phyloP scores from a whole-genome alignment of 1,140 invertebrate species.

The Plodia interpunctella region DNA sequence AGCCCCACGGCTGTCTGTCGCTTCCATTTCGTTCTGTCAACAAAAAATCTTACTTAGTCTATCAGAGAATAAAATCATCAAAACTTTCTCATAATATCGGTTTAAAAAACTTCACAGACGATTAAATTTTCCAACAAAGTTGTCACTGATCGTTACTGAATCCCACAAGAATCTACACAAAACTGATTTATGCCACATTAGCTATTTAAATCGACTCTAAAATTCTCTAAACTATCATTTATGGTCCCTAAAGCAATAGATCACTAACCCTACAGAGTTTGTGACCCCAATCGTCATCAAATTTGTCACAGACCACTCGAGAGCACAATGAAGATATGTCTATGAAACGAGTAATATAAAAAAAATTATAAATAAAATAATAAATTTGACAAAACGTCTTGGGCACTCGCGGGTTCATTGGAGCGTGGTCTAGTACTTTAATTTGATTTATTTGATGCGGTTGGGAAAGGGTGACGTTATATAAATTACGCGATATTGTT shows the following conservation, averaged over 20 bases:
- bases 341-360: constrained; percentile 62
- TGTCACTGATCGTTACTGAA: constrained; percentile 26
- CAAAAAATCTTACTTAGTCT: constrained; percentile 23
- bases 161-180: constrained; percentile 46
- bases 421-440: constrained; percentile 65
- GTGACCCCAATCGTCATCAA: constrained; percentile 71
- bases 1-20: constrained; percentile 97
- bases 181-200: constrained; percentile 47
- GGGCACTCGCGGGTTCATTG: constrained; percentile 62
- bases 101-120: constrained; percentile 33
- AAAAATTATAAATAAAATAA: constrained; percentile 74
- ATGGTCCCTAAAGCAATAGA: constrained; percentile 44
- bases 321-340: constrained; percentile 56
- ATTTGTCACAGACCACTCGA: constrained; percentile 74
- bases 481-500: constrained; percentile 56
- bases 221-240: constrained; percentile 66
- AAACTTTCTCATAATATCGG: background rate
- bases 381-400: constrained; percentile 77
- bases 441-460: constrained; percentile 73
- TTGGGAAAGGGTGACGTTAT: constrained; percentile 57
- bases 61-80: background rate
- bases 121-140: constrained; percentile 45
- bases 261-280: constrained; percentile 28
- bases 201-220: constrained; percentile 63
- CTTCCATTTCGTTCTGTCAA: constrained; percentile 99